Base-by-base conservation (phyloP, 2,113 vertebrate genomes). In the Rana temporaria region DNA sequence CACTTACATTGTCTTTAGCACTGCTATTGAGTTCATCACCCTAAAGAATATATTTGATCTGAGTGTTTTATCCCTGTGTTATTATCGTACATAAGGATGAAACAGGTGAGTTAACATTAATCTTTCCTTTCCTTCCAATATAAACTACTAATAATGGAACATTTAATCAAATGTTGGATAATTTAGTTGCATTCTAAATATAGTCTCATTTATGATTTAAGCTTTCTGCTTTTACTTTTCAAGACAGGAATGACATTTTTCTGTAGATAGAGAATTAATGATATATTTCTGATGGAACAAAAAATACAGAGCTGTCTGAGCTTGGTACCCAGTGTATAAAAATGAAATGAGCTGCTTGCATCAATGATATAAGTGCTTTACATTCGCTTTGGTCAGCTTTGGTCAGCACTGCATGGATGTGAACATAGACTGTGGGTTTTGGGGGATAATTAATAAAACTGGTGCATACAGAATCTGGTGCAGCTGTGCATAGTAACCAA, bases 131-230 rank as follows among this genome's bases (percentile, higher is more conserved):
- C 30, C 16, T 24, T 14, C n/a, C 26, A 22, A 69, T 22, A 48
- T 38, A 79, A 53, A 34, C 26, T 18, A 60, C 34, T 26, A 52
- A 59, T 70, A 71, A 60, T 71, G 68, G 38, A 57, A 59, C 55
- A 62, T 80, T 70, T n/a, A 6, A 80, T 62, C n/a, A 80, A 70
- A 30, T 60, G 78, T 59, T 30, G 17, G 68, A 60, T 48, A 34
- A 59, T 80, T 70, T 26, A 16, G 15, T 57, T 80, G 78, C 20
- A 48, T 59, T 69, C 78, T 80, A 80, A 80, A 80, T 80, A 80
- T 80, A 80, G 34, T 5, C 66, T 80, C 56, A 80, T 80, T 22
- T 80, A 80, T 80, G 60, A 80, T 80, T 80, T 56, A 80, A 48
- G 65, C 55, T 22, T 52, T 69, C n/a, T 70, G 78, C 78, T 80